A percentile compares a stretch with the other conserved stretches of the same genome.
Evolutionary conservation across 2,888 invertebrate genomes (phyloP).

Genomic region (Tenodera sinensis): DNA sequence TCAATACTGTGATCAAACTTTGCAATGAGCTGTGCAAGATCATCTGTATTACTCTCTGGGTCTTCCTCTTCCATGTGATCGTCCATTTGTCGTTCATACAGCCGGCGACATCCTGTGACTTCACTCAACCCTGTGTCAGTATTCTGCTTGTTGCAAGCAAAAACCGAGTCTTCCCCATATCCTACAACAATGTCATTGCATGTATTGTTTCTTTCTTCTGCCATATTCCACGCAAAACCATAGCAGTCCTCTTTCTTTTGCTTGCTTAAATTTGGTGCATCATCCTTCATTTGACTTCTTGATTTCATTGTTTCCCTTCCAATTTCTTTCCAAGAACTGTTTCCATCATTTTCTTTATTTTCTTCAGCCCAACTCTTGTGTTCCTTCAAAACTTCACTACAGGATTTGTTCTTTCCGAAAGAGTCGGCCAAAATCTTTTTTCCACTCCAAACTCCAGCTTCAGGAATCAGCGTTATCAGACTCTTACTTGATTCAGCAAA

Average conservation of each 20-base stretch:
- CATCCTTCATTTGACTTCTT: constrained; percentile 23
- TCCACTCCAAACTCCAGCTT: constrained; percentile 15
- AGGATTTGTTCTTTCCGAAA: constrained; percentile 18
- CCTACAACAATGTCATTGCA: neutral
- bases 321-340: constrained; percentile 10
- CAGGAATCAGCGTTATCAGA: neutral
- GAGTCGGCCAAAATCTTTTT: constrained; percentile 14
- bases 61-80: neutral
- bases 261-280: constrained; percentile 8
- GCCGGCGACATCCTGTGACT: neutral
- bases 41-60: neutral
- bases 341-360: constrained; percentile 15
- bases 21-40: constrained; percentile 57
- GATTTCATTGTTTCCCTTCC: constrained; percentile 14
- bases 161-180: constrained; percentile 24
- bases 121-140: neutral
- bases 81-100: neutral
- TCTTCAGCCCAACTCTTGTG: constrained; percentile 5
- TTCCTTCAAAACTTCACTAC: neutral
- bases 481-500: neutral
- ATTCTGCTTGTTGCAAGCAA: neutral
- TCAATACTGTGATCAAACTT: constrained; percentile 67
- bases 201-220: constrained; percentile 40
- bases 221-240: constrained; percentile 44
- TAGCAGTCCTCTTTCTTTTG: constrained; percentile 41